These are phyloP conservation scores for Ectropis crepuscularia DNA, from an alignment of 2,888 invertebrate species.

Conservation along the genomic window DNA sequence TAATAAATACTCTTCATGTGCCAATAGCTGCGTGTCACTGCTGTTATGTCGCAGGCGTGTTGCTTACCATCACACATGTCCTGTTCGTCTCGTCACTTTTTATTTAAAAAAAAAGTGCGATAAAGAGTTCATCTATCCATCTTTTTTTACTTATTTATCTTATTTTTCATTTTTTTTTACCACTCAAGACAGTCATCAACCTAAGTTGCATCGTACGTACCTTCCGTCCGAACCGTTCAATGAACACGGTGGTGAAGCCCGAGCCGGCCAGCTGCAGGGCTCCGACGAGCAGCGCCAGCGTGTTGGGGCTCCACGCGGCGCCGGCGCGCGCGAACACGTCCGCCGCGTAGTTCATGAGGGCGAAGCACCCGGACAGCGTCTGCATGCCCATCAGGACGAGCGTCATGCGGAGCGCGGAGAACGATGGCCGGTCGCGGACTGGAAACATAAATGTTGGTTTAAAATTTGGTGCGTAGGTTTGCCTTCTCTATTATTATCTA, in stretches of 20 bases:
- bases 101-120: too few species aligned
- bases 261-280: conserved; percentile 66
- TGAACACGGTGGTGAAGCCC: conserved; percentile 65
- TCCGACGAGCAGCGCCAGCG: conserved; percentile 63
- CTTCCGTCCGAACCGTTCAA: conserved; percentile 72
- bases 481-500: too few species aligned
- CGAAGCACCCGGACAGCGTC: conserved; percentile 72
- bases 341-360: conserved; percentile 73
- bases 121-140: too few species aligned
- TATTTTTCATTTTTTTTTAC: too few species aligned
- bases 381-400: conserved; percentile 67
- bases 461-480: too few species aligned
- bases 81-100: too few species aligned
- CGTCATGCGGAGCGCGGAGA: conserved; percentile 66
- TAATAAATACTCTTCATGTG: too few species aligned
- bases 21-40: too few species aligned
- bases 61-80: too few species aligned
- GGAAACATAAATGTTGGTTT: conserved; percentile 12
- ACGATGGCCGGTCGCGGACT: conserved; percentile 65
- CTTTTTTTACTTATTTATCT: too few species aligned
- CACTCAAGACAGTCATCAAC: too few species aligned
- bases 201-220: conserved; percentile 42
- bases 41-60: too few species aligned
- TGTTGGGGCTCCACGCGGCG: conserved; percentile 80
- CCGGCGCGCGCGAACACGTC: conserved; percentile 75